Conservation (phyloP, 2,888 invertebrate genomes). For the Cerceris ruficornis region DNA sequence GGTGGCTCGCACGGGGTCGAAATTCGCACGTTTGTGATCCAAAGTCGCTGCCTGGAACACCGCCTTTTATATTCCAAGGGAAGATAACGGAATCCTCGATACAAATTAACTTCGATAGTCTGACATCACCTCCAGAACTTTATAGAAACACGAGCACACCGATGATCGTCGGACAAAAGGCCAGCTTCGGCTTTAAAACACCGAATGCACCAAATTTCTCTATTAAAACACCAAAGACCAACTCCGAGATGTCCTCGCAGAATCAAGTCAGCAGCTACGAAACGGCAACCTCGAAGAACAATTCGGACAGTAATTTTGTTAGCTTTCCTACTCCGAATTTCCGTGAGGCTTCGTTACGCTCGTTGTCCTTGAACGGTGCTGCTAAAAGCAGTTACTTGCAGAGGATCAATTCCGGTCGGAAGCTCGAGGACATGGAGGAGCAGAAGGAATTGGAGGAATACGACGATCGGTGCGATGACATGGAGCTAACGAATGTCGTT, state of each 20-base stretch:
- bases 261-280: not conserved
- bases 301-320: slow-evolving; percentile 40
- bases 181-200: slow-evolving; percentile 57
- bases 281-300: not conserved
- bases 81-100: slow-evolving; percentile 35
- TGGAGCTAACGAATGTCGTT: slow-evolving; percentile 48
- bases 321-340: slow-evolving; percentile 26
- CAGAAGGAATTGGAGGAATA: slow-evolving; percentile 17
- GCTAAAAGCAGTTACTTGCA: slow-evolving; percentile 20
- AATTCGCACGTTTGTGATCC: slow-evolving; percentile 26
- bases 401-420: slow-evolving; percentile 44
- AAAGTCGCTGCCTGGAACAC: slow-evolving; percentile 31
- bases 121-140: slow-evolving; percentile 70
- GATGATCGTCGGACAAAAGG: slow-evolving; percentile 60
- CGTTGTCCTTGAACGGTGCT: slow-evolving; percentile 15
- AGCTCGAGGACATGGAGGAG: slow-evolving; percentile 51
- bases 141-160: slow-evolving; percentile 76
- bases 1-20: slow-evolving; percentile 48
- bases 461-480: slow-evolving; percentile 26
- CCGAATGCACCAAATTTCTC: slow-evolving; percentile 61
- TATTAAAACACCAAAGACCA: slow-evolving; percentile 68
- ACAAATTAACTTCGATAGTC: slow-evolving; percentile 42
- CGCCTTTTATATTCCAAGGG: slow-evolving; percentile 26
- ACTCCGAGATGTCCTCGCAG: slow-evolving; percentile 26
- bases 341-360: slow-evolving; percentile 52